Conservation (phyloP, 1,140 invertebrate species). For the Drosophila nasuta region DNA sequence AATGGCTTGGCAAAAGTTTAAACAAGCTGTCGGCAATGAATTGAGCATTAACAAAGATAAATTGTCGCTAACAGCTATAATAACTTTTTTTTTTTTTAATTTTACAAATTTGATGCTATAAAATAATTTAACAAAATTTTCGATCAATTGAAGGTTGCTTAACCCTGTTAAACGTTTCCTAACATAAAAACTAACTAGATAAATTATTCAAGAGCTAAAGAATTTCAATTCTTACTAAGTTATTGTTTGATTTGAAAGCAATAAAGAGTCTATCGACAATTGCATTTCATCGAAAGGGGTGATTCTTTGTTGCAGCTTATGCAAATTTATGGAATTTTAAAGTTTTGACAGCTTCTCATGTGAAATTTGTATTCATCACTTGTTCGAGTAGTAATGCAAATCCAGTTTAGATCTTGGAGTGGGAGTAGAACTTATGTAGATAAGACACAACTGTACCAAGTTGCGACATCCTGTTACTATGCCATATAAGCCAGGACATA, state of each 20-base stretch:
- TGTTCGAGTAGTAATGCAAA: conserved; percentile 54
- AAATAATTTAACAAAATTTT: too few species aligned
- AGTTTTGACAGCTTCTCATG: conserved; percentile 39
- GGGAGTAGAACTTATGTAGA: conserved; percentile 24
- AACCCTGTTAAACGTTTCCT: too few species aligned
- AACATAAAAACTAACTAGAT: too few species aligned
- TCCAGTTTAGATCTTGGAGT: conserved; percentile 30
- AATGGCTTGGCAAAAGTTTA: neutral
- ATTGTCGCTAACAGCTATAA: too few species aligned
- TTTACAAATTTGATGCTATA: too few species aligned
- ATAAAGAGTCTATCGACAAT: neutral
- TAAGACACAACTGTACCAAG: conserved; percentile 69
- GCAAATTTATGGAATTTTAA: conserved; percentile 25
- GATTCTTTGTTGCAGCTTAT: conserved; percentile 34
- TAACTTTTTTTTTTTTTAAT: too few species aligned
- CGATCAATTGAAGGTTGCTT: too few species aligned
- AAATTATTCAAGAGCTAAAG: too few species aligned
- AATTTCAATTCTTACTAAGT: too few species aligned
- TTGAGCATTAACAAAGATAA: too few species aligned
- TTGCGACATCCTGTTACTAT: conserved; percentile 40
- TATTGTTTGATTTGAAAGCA: neutral
- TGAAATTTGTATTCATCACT: conserved; percentile 25
- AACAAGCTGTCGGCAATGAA: too few species aligned
- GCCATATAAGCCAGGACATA: conserved; percentile 48
- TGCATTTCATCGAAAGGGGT: conserved; percentile 14